Evolutionary conservation across 1,140 invertebrate genomes (phyloP).

Genomic region (Zaprionus tsacasi): DNA sequence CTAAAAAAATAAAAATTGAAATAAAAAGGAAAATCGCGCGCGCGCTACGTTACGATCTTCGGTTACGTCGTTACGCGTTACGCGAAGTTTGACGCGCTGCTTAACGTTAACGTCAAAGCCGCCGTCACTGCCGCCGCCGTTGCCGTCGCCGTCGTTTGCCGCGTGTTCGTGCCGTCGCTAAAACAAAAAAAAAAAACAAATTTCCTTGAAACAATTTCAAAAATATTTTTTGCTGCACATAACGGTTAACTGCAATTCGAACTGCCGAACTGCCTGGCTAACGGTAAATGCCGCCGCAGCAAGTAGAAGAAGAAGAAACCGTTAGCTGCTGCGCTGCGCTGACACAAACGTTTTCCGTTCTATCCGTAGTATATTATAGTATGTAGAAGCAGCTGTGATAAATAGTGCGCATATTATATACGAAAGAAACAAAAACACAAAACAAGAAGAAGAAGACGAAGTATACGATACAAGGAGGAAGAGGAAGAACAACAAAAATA

Average conservation of each 20-base stretch:
- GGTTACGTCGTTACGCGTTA: constrained; percentile 41
- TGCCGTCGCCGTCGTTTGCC: constrained; percentile 25
- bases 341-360: constrained; percentile 43
- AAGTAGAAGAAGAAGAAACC: background rate
- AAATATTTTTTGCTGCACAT: background rate
- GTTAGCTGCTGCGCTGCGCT: background rate
- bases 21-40: constrained; percentile 39
- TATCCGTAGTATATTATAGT: constrained; percentile 61
- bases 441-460: constrained; percentile 56
- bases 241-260: constrained; percentile 11
- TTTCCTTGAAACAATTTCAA: background rate
- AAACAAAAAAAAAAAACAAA: constrained; percentile 22
- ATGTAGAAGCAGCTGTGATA: constrained; percentile 84
- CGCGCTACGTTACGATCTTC: constrained; percentile 48
- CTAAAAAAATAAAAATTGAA: background rate
- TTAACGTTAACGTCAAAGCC: constrained; percentile 27
- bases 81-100: constrained; percentile 32
- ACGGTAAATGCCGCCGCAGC: constrained; percentile 8
- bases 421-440: constrained; percentile 66
- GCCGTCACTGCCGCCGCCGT: constrained; percentile 24
- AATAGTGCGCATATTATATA: constrained; percentile 83
- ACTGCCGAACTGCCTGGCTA: constrained; percentile 9
- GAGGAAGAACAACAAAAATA: constrained; percentile 26
- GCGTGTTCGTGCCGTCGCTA: constrained; percentile 53
- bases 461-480: constrained; percentile 46